Conservation (phyloP, 1,140 invertebrate genomes). For the Sipha flava region DNA sequence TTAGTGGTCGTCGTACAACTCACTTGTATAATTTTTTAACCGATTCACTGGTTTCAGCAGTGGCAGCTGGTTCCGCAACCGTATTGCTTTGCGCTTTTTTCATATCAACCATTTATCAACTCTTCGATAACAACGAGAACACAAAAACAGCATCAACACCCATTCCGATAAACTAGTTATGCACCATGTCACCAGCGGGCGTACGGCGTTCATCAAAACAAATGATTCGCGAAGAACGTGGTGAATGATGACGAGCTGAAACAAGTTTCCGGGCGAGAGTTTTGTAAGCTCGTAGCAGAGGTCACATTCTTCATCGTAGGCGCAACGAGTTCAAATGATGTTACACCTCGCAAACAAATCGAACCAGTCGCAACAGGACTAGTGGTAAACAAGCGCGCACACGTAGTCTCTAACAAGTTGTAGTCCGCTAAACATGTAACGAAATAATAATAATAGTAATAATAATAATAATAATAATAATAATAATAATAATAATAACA, state of each 20-base stretch:
- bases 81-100: background rate
- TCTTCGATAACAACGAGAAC: no score
- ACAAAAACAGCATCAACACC: no score
- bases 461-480: no score
- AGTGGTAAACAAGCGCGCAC: background rate
- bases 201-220: no score
- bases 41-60: background rate
- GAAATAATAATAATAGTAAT: background rate
- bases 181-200: background rate
- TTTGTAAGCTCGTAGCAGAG: background rate
- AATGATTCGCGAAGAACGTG: background rate
- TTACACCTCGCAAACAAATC: background rate
- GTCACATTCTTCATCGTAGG: background rate
- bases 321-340: background rate
- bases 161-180: no score
- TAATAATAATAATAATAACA: no score
- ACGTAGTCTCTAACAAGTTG: background rate
- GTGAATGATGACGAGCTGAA: background rate
- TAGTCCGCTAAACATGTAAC: background rate
- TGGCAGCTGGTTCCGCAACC: background rate
- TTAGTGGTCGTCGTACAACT: no score
- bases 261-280: background rate
- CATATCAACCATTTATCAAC: background rate
- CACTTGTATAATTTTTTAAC: constrained; percentile 8
- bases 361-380: background rate